phyloP scores from a whole-genome alignment of 2,888 invertebrate genomes.

The Cosmorhoe ocellata region DNA sequence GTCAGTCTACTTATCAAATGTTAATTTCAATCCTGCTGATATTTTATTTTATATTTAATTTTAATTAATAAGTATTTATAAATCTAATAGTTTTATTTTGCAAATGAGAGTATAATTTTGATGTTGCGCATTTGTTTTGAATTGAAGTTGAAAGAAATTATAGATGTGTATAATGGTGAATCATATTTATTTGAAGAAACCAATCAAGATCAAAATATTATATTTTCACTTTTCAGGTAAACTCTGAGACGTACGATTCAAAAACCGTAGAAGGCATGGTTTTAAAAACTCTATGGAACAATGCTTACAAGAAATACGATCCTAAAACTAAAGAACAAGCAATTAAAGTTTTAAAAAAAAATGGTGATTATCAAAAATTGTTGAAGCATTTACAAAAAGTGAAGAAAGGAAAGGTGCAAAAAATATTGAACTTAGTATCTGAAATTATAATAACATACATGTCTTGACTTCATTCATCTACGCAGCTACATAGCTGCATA shows the following conservation, averaged over 20 bases:
- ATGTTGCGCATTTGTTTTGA: too few species aligned
- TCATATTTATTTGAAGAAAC: too few species aligned
- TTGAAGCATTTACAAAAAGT: constrained; percentile 52
- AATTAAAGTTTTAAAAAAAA: constrained; percentile 53
- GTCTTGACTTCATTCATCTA: constrained; percentile 35
- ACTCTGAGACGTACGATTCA: constrained; percentile 43
- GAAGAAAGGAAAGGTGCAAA: constrained; percentile 57
- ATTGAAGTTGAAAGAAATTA: too few species aligned
- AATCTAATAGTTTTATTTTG: too few species aligned
- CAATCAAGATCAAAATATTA: not conserved
- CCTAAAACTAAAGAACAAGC: constrained; percentile 56
- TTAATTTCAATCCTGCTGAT: too few species aligned
- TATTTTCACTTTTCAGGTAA: constrained; percentile 44
- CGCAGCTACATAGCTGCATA: too few species aligned
- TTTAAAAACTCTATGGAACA: constrained; percentile 66
- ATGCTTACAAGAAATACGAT: constrained; percentile 58
- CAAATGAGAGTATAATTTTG: too few species aligned
- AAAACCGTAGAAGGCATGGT: constrained; percentile 68
- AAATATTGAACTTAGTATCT: constrained; percentile 53
- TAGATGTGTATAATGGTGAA: too few species aligned
- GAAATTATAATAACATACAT: constrained; percentile 62
- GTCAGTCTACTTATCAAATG: too few species aligned
- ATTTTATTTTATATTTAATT: too few species aligned
- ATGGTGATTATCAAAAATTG: constrained; percentile 60
- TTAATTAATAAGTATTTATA: too few species aligned